A percentile compares a stretch with the other conserved stretches of the same genome.
These are phyloP conservation scores for Mactromeris polynyma DNA, from an alignment of 2,888 invertebrate species.

Conservation along the genomic window DNA sequence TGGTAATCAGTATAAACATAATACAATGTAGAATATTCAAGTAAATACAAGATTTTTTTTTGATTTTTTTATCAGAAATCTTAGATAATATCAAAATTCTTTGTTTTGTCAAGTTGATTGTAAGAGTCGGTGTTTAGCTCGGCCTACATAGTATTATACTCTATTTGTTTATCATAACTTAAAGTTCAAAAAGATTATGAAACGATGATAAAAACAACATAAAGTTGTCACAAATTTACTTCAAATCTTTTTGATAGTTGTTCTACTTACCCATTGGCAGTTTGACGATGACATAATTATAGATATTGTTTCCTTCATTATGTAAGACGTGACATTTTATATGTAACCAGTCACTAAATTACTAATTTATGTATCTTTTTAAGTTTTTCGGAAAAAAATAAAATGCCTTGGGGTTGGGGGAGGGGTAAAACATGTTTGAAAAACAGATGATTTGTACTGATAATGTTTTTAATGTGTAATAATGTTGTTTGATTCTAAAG, in stretches of 20 bases:
- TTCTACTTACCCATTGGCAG: slow-evolving; percentile 15
- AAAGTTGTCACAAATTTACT: slow-evolving; percentile 30
- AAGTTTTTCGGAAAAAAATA: background rate
- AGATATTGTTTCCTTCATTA: slow-evolving; percentile 21
- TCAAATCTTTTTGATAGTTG: slow-evolving; percentile 14
- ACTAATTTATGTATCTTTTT: slow-evolving; percentile 5
- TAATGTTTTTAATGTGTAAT: background rate
- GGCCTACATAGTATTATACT: background rate
- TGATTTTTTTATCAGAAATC: background rate
- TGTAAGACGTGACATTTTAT: background rate
- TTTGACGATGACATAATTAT: slow-evolving; percentile 27
- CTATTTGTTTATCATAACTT: background rate
- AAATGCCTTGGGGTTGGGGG: background rate
- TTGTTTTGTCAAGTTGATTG: background rate
- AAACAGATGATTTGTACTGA: background rate
- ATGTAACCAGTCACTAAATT: background rate
- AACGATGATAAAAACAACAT: slow-evolving; percentile 32
- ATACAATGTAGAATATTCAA: no score
- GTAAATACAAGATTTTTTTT: no score
- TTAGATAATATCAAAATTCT: background rate
- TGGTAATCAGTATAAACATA: no score
- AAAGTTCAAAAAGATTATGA: slow-evolving; percentile 26
- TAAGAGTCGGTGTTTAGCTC: background rate
- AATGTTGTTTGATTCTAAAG: background rate
- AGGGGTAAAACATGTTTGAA: background rate